Evolutionary conservation across 1,140 invertebrate species (phyloP), one percentile per base, ranked within the genome.

Genomic region (Coelopa frigida): DNA sequence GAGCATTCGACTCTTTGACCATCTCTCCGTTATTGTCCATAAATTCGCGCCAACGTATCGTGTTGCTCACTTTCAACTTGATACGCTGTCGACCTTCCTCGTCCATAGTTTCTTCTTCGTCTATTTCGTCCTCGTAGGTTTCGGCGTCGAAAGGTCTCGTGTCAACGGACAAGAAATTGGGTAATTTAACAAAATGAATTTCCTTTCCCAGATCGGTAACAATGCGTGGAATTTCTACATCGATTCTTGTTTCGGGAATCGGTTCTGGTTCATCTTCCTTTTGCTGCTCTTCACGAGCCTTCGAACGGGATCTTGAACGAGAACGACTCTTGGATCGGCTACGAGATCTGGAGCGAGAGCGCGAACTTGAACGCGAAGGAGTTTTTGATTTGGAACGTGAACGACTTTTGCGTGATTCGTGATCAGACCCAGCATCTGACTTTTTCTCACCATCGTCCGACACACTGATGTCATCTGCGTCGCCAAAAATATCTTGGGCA

Each of bases 101-200:
- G 70, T 98, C 94, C 39, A 97, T 74, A 0, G 93, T 92, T 73
- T 98, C 94, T 70, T 99, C 94, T 59, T 99, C 96, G 63, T 98
- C 95, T 54, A 98, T 93, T 75, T 99, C 96, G 75, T 98, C 95
- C 73, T 99, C 96, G 70, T 99, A 99, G 0, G 88, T 92, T 48
- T 86, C 83, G 1, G 84, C 79, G 70, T 98, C 94, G 68, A 97
- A 99, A 1, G 95, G 95, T 53, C 94, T 75, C 0, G 88, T 90
- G 62, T 93, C 89, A 3, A 93, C 88, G 0, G 89, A 92, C 52
- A 95, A 77, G 65, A 95, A 94, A 69, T 94, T 94, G 1, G 91
- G 91, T 29, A 94, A 61, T 70, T 95, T 94, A 1, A 98, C 92
- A 68, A 97, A 97, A 68, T 97, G 89, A 54, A 96, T 77, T 56